These are phyloP conservation scores for Strix aluco DNA, from an alignment of 2,113 vertebrate genomes.

Conservation along the genomic window DNA sequence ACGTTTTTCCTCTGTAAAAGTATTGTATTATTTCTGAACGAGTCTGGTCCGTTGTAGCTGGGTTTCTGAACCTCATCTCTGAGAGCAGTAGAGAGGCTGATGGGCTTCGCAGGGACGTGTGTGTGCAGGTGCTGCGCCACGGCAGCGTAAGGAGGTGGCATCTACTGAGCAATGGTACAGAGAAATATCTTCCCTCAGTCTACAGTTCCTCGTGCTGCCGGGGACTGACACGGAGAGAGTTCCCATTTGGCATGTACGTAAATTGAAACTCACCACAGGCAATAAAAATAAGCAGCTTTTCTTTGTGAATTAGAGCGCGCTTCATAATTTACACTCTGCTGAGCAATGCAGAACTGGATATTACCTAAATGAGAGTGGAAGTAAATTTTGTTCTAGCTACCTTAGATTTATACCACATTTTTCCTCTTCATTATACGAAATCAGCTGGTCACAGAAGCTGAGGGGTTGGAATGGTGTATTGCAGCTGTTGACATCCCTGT, in stretches of 20 bases:
- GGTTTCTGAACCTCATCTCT: conserved; percentile 9
- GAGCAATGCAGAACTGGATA: conserved; percentile 28
- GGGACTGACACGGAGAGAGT: neutral
- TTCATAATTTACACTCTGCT: conserved; percentile 17
- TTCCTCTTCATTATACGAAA: neutral
- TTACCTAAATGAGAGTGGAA: neutral
- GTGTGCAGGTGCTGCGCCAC: neutral
- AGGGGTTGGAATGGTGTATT: neutral
- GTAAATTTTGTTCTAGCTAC: neutral
- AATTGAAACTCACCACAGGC: neutral
- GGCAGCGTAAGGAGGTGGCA: rapidly evolving
- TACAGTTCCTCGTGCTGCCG: neutral
- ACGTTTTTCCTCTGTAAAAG: neutral
- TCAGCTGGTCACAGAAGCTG: neutral
- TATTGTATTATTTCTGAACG: neutral
- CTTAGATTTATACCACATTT: conserved; percentile 56
- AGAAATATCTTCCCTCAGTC: neutral
- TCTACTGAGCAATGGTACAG: neutral
- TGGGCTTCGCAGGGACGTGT: neutral
- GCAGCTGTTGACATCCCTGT: neutral
- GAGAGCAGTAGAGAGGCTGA: neutral
- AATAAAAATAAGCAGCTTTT: conserved; percentile 44
- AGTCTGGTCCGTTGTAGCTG: neutral
- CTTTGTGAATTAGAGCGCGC: conserved; percentile 5
- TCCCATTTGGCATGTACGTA: neutral